A percentile compares a stretch with the other conserved stretches of the same genome.
These are phyloP conservation scores for Zele albiditarsus DNA, from an alignment of 2,888 invertebrate genomes.

Conservation along the genomic window DNA sequence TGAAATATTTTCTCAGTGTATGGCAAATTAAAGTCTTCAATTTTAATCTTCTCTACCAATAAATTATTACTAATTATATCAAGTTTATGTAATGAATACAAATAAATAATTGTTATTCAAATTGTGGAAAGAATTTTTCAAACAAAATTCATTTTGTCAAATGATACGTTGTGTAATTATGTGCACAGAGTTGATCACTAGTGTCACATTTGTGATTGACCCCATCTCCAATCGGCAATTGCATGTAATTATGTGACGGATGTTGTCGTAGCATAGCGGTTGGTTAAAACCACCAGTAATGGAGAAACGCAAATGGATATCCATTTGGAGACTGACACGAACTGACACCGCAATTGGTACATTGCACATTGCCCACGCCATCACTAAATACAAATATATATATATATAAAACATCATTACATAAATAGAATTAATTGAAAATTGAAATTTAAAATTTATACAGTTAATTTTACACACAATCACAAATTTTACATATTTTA, in stretches of 20 bases:
- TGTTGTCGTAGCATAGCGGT: conserved; percentile 52
- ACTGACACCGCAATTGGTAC: conserved; percentile 26
- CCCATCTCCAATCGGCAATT: conserved; percentile 53
- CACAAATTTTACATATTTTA: too few species aligned
- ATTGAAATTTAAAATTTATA: too few species aligned
- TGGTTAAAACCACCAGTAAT: conserved; percentile 60
- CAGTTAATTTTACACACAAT: too few species aligned
- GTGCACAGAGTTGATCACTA: conserved; percentile 1
- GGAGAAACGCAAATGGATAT: conserved; percentile 58
- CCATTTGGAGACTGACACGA: conserved; percentile 22
- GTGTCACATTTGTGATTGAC: not conserved
- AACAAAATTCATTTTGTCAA: not conserved
- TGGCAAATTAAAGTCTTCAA: not conserved
- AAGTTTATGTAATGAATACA: not conserved
- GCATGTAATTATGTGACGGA: conserved; percentile 53
- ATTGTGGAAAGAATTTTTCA: too few species aligned
- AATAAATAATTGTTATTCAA: too few species aligned
- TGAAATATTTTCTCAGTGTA: not conserved
- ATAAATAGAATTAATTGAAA: too few species aligned
- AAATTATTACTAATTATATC: not conserved
- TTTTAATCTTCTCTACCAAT: not conserved
- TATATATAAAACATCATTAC: too few species aligned
- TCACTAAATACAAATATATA: not conserved
- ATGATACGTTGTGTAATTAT: not conserved
- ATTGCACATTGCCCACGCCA: conserved; percentile 5